These are phyloP conservation scores for Teleopsis dalmanni DNA, from an alignment of 1,140 invertebrate genomes.

Conservation along the genomic window DNA sequence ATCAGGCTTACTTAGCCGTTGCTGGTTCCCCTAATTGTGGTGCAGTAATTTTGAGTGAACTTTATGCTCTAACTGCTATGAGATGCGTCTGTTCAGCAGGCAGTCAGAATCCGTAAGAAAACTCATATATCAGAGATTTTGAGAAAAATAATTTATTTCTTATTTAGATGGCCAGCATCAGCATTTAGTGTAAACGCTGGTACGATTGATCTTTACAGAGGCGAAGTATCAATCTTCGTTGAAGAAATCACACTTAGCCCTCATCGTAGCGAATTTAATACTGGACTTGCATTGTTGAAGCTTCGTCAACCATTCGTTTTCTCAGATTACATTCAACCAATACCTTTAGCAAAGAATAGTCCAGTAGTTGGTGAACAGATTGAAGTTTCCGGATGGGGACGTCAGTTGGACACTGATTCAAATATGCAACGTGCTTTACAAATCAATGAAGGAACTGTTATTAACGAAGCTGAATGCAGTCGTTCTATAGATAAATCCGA, in stretches of 20 bases:
- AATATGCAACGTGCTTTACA: conserved; percentile 25
- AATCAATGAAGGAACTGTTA: conserved; percentile 17
- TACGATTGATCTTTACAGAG: conserved; percentile 26
- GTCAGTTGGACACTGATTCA: conserved; percentile 17
- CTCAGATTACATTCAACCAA: conserved; percentile 16
- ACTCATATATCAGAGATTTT: background rate
- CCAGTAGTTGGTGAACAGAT: conserved; percentile 18
- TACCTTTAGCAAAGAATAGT: conserved; percentile 15
- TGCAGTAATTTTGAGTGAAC: conserved; percentile 26
- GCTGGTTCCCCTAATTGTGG: conserved; percentile 31
- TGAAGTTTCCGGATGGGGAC: conserved; percentile 35
- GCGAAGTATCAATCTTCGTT: conserved; percentile 23
- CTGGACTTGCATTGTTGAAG: conserved; percentile 28
- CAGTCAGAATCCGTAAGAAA: conserved; percentile 21
- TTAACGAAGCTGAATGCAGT: conserved; percentile 13
- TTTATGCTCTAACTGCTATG: conserved; percentile 28
- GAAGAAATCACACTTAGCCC: conserved; percentile 27
- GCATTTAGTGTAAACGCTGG: conserved; percentile 27
- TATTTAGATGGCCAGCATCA: conserved; percentile 24
- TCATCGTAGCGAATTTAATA: conserved; percentile 23
- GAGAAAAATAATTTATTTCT: background rate
- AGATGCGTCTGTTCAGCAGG: conserved; percentile 33
- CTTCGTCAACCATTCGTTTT: conserved; percentile 21
- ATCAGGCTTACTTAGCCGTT: conserved; percentile 29
- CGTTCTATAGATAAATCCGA: conserved; percentile 1